Conservation (phyloP, 2,113 vertebrate genomes). For the Vulpes lagopus region DNA sequence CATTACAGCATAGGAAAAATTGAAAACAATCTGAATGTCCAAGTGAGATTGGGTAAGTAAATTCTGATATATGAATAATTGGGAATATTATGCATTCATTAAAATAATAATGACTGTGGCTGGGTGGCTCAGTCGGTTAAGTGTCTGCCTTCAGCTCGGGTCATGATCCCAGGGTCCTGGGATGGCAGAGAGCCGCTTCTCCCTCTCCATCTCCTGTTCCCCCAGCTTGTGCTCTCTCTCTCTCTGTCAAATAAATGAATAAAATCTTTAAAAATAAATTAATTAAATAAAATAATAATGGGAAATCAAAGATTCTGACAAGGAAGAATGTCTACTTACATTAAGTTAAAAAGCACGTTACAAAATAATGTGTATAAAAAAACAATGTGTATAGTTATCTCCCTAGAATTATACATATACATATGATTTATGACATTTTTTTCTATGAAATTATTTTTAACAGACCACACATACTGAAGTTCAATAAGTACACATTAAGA, state of each 20-base stretch:
- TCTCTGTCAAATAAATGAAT: too few relatives aligned
- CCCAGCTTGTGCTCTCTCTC: too few relatives aligned
- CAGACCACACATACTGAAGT: slow-evolving; percentile 78
- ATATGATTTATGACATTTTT: slow-evolving; percentile 64
- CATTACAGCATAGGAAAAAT: neutral
- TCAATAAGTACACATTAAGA: slow-evolving; percentile 72
- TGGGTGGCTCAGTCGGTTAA: too few relatives aligned
- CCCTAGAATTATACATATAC: slow-evolving; percentile 10
- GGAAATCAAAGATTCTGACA: slow-evolving; percentile 14
- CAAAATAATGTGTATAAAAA: neutral
- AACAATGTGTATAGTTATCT: neutral
- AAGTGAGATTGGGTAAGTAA: slow-evolving; percentile 28
- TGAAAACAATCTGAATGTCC: neutral
- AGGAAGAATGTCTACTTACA: neutral
- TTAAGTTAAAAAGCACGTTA: too few relatives aligned
- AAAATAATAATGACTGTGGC: neutral
- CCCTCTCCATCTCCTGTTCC: too few relatives aligned
- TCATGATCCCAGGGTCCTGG: too few relatives aligned
- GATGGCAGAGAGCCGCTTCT: too few relatives aligned
- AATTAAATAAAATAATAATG: neutral
- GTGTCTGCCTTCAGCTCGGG: too few relatives aligned
- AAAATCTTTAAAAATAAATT: too few relatives aligned
- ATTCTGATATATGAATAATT: neutral
- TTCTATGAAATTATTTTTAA: slow-evolving; percentile 74
- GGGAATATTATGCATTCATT: neutral